Evolutionary conservation across 1,140 invertebrate species (phyloP).

Genomic region (Bombus superbus): DNA sequence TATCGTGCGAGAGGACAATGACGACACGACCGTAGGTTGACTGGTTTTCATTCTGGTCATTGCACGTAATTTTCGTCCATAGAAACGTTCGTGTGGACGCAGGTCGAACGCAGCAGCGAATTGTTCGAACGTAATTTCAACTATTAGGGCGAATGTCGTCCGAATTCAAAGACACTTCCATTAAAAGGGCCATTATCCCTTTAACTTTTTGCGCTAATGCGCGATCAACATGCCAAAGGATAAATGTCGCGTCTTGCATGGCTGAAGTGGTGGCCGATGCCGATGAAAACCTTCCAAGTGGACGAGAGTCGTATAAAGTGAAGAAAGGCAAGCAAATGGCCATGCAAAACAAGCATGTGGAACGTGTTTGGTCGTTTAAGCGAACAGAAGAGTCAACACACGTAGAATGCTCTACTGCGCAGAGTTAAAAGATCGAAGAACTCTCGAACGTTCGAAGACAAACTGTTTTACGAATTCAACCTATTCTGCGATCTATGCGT

Average conservation of each 20-base stretch:
- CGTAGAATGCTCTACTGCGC: not conserved
- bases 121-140: conserved; percentile 8
- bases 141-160: conserved; percentile 8
- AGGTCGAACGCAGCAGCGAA: not conserved
- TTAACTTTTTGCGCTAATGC: conserved; percentile 31
- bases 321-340: not conserved
- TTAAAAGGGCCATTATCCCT: conserved; percentile 12
- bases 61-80: not conserved
- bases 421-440: not conserved
- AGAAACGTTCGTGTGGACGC: not conserved
- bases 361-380: not conserved
- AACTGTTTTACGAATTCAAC: not conserved
- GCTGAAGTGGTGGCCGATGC: not conserved
- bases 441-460: not conserved
- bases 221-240: not conserved
- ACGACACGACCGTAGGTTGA: not conserved
- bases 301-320: not conserved
- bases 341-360: not conserved
- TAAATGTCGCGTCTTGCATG: not conserved
- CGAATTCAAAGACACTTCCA: conserved; percentile 17
- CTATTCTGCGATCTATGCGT: not conserved
- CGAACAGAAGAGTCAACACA: not conserved
- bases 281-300: conserved; percentile 19
- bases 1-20: not conserved
- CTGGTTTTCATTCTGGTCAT: not conserved